Conservation (phyloP, 2,797 vertebrate genomes). For the Parambassis ranga region DNA sequence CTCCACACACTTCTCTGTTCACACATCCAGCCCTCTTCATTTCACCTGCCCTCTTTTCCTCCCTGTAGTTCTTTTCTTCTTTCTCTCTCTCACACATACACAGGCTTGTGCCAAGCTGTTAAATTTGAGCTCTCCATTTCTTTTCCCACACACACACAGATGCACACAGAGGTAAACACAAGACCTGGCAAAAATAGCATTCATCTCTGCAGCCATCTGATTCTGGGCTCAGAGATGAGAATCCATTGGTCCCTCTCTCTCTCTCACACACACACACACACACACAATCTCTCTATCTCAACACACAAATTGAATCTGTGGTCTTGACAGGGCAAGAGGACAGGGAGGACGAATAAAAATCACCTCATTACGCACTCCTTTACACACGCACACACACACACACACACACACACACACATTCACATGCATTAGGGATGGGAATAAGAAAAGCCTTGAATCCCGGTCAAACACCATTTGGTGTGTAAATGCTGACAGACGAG, state of each 20-base stretch:
- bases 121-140: slow-evolving; percentile 37
- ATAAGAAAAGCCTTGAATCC: slow-evolving; percentile 50
- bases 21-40: background rate
- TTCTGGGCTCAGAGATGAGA: slow-evolving; percentile 56
- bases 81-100: background rate
- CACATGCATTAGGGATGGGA: slow-evolving; percentile 41
- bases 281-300: slow-evolving; percentile 23
- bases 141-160: slow-evolving; percentile 1
- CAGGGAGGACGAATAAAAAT: slow-evolving; percentile 69
- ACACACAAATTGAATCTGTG: slow-evolving; percentile 68
- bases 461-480: slow-evolving; percentile 49
- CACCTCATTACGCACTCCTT: slow-evolving; percentile 57
- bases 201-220: slow-evolving; percentile 50
- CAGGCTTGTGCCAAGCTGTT: slow-evolving; percentile 26
- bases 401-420: background rate
- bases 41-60: background rate
- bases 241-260: slow-evolving; percentile 28
- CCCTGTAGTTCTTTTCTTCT: background rate
- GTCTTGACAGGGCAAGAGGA: slow-evolving; percentile 68
- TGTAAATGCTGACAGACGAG: slow-evolving; percentile 49
- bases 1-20: slow-evolving; percentile 3
- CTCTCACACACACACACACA: background rate
- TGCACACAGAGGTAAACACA: slow-evolving; percentile 17
- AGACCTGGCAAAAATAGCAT: slow-evolving; percentile 44
- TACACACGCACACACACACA: background rate